phyloP scores from a whole-genome alignment of 2,113 vertebrate genomes.

The Paramormyrops kingsleyae region DNA sequence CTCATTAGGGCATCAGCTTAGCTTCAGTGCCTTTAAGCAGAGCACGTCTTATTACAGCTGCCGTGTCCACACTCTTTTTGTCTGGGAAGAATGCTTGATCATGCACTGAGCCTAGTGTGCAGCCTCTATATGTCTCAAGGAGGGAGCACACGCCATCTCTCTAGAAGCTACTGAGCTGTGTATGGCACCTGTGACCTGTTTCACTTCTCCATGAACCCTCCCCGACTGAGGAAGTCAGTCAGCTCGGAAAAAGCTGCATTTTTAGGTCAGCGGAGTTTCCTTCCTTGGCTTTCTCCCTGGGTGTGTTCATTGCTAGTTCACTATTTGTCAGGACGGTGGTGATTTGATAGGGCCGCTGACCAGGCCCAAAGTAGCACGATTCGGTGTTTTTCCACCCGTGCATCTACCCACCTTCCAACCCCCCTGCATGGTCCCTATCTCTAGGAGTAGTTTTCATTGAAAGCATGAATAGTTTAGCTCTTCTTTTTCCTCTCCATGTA shows the following conservation, averaged over 20 bases:
- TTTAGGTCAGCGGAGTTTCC: background rate
- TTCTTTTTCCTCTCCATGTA: conserved; percentile 45
- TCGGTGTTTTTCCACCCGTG: background rate
- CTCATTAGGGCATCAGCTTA: background rate
- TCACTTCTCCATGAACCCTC: background rate
- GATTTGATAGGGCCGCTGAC: background rate
- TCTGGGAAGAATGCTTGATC: background rate
- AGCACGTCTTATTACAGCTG: background rate
- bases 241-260: background rate
- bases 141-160: background rate
- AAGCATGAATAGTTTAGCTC: conserved; percentile 46
- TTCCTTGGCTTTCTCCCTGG: conserved; percentile 21
- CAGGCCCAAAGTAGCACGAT: background rate
- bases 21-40: background rate
- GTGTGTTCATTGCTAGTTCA: background rate
- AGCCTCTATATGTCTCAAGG: background rate
- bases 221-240: background rate
- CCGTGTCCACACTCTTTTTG: background rate
- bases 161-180: background rate
- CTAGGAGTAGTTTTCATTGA: conserved; percentile 39
- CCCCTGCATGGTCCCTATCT: background rate
- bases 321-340: background rate
- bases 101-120: background rate
- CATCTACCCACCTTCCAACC: background rate
- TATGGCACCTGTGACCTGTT: background rate